Base-by-base conservation (phyloP, 2,888 invertebrate genomes). In the Nipponacmea schrenckii region DNA sequence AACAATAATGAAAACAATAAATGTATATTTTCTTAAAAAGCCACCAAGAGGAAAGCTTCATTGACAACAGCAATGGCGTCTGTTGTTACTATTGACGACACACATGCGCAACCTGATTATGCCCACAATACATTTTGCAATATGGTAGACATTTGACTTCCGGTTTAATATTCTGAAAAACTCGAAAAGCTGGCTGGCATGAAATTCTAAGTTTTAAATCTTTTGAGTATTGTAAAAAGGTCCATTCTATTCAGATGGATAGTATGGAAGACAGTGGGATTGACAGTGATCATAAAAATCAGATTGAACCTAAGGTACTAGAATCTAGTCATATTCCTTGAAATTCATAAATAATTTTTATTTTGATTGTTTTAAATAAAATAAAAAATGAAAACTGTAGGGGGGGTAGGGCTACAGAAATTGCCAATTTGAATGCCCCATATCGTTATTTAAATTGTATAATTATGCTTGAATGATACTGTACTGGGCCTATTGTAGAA, bases 221-320 rank as follows among this genome's bases (percentile, higher is more conserved):
- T 39, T 39, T 39, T 10, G 39, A 1, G 39, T 1, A 39, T 39
- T 10, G 39, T 39, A 10, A 39, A 39, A 2, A 39, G 10, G 8
- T 39, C 8, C 39, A 39, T 39, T 39, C 67, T 56, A 50, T 39
- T 69, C 71, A 64, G 64, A 83, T 84, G 81, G 83, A 84, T 70
- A 83, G 74, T 63, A 85, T 83, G 81, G 85, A 86, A 75, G 86
- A 86, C 75, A 86, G 86, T 74, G 86, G 86, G 7, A 81, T 86
- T 77, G 86, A 86, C 70, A 86, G 86, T 72, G 86, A 86, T 73
- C 84, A 83, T 26, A 85, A 83, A 75, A 80, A 83, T 12, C 77
- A 76, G 20, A 73, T 70, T 69, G 70, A 68, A 62, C 63, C 45
- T 48, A 68, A 68, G 62, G 44, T 50, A 46, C 67, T 50, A 10